Base-by-base conservation (phyloP, 2,113 vertebrate species). In the Ciconia stormi region DNA sequence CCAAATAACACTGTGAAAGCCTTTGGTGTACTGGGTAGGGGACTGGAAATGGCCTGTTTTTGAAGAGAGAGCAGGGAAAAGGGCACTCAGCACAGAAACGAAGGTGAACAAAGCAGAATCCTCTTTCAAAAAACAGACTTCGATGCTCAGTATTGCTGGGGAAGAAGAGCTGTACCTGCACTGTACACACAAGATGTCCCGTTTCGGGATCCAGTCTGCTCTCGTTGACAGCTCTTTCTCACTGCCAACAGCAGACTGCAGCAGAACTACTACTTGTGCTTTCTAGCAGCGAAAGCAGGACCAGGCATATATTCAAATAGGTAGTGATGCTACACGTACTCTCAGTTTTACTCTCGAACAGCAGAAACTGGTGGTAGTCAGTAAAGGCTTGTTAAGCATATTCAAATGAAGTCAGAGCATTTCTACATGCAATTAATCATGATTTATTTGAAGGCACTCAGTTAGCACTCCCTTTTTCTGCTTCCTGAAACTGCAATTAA, bases 381-480 rank as follows among this genome's bases (percentile, higher is more conserved):
- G 94, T 92, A 95, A 94, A 95, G 95, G 82, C 63, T 94, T 93
- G 95, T 94, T 96, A 96, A 96, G 93, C 86, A 95, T 71, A 96
- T 91, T 97, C 91, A 91, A 95, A 97, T 95, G 40, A 95, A 96
- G 72, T 95, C 92, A 96, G 91, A 96, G 84, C 77, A 84, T 94
- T 98, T 97, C 93, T 97, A 94, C 70, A 11, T 94, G 97, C 96
- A 98, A 97, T 97, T 98, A 98, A 96, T 94, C 7, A 78, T 46
- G 62, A 97, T 95, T 97, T 98, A 97, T 97, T 96, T 98, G 96
- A 97, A 98, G 92, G 95, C 83, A 92, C 50, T 95, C 93, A 95
- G 88, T 93, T 95, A 93, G 71, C 72, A 73, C 62, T 97, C 95
- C 90, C 84, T 96, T 97, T 47, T 96, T 98, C 93, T 96, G 74